phyloP scores from a whole-genome alignment of 92 coral and sea anemone species.

The Nematostella vectensis region DNA sequence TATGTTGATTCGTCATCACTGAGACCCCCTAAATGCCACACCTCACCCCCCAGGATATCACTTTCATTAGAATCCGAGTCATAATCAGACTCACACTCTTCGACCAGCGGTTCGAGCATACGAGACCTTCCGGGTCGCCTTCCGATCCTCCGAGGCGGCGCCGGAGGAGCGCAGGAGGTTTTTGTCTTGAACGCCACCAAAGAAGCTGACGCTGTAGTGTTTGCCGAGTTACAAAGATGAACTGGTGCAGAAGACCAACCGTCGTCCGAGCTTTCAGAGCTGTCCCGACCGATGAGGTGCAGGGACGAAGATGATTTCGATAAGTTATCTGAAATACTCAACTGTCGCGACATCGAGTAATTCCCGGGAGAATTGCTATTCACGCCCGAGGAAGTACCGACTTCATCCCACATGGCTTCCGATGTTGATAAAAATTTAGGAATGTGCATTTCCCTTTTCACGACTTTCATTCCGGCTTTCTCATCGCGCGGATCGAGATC shows the following conservation, averaged over 20 bases:
- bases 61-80: constrained; percentile 6
- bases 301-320: neutral
- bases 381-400: neutral
- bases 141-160: neutral
- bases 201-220: neutral
- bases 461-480: neutral
- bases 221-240: neutral
- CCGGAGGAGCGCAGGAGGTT: neutral
- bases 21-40: constrained; percentile 12
- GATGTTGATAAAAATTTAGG: neutral
- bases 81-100: neutral
- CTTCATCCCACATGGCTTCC: neutral
- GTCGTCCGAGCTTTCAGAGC: neutral
- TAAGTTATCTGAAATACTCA: neutral
- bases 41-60: constrained; percentile 10
- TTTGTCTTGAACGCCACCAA: neutral
- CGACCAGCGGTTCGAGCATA: neutral
- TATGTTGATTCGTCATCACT: neutral
- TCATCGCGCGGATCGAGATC: constrained; percentile 8
- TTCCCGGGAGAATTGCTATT: neutral
- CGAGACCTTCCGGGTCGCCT: neutral
- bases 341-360: neutral
- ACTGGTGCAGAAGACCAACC: neutral
- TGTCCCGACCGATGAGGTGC: neutral
- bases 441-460: neutral